Percentiles rank a stretch among this genome's conserved stretches.
Conservation (phyloP, 2,113 vertebrate genomes). For the Hyperopisus bebe region DNA sequence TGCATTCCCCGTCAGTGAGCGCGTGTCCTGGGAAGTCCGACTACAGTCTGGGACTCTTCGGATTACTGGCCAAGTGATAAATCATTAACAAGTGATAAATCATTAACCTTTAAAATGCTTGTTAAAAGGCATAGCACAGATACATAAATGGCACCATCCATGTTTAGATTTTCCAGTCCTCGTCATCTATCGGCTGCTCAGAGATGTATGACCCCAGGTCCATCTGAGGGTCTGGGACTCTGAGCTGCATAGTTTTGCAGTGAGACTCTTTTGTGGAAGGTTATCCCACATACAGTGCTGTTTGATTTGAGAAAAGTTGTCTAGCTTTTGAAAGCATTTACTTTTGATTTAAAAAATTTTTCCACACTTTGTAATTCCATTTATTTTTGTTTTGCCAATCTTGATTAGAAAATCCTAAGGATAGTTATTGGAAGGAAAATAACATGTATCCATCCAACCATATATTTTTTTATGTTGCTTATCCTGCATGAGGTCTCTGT, state of each 20-base stretch:
- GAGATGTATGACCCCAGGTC: not conserved
- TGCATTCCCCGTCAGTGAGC: slow-evolving; percentile 8
- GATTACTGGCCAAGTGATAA: not conserved
- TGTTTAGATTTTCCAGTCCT: not conserved
- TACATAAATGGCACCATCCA: too few relatives aligned
- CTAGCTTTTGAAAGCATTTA: not conserved
- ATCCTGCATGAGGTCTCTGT: not conserved
- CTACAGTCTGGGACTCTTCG: not conserved
- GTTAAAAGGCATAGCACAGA: not conserved
- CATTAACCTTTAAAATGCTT: not conserved
- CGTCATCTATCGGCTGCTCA: not conserved
- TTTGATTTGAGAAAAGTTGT: not conserved
- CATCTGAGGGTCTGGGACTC: not conserved
- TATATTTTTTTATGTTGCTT: not conserved
- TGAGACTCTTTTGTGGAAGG: not conserved
- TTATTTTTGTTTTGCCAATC: not conserved
- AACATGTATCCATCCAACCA: not conserved
- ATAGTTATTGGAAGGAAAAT: not conserved
- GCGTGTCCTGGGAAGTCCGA: not conserved
- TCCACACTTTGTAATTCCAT: not conserved
- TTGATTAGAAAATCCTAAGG: not conserved
- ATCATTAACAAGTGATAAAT: not conserved
- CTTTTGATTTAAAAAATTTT: not conserved
- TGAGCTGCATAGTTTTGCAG: not conserved
- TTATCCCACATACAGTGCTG: not conserved